Base-by-base conservation (phyloP, 2,113 vertebrate species). In the Psephotus haematonotus region DNA sequence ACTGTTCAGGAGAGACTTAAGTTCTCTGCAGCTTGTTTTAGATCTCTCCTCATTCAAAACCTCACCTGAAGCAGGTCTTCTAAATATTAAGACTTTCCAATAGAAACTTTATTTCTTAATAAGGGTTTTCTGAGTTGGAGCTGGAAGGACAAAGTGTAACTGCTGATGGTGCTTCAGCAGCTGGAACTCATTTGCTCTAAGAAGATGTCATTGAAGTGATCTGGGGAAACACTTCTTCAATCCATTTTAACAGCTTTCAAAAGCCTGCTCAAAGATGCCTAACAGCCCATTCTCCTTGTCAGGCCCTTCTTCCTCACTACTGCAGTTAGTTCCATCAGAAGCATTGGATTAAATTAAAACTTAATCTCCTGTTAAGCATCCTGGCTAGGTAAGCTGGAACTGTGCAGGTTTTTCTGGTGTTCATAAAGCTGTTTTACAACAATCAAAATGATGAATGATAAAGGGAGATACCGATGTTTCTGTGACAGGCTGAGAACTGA, bases 181-280 rank as follows among this genome's bases (percentile, higher is more conserved):
- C 70, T 89, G 83, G 81, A 94, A 80, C 18, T 76, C 86, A 82
- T 93, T 91, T 94, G 41, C 69, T 79, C 0, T 27, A 87, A 90
- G 83, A 69, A 86, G 88, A 62, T 91, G 70, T 49, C 4, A 3
- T 9, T 67, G 83, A 85, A 94, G 74, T 25, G 69, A 92, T 53
- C 57, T 69, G 52, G 23, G 87, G 70, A 84, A 96, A 89, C 89
- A 65, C 83, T 87, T 87, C 74, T 64, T 25, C 11, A 93, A 91
- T 50, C 84, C 67, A 50, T 85, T 93, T 70, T 47, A 75, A 86
- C 57, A 93, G 83, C 81, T 94, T 80, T 76, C 70, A 69, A 11
- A 76, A 76, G 81, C n/a, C 19, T 37, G 74, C 69, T 95, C 72
- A 28, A 63, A 93, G 83, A 79, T 93, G 86, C 88, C 82, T 52